These are phyloP conservation scores for Drosophila chauvacae DNA, from an alignment of 1,140 invertebrate species.

Conservation along the genomic window DNA sequence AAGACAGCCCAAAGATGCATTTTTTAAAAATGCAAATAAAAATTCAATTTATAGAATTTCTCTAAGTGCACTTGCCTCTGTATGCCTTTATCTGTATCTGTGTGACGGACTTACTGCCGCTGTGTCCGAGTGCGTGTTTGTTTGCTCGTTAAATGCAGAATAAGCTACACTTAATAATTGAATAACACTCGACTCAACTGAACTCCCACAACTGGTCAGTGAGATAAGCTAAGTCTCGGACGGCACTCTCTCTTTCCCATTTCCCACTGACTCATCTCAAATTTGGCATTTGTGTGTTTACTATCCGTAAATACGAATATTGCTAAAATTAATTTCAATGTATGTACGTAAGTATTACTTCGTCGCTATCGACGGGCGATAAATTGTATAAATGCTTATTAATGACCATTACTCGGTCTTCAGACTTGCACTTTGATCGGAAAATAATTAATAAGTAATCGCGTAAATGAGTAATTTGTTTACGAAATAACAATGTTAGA, in stretches of 20 bases:
- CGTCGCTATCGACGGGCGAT: constrained; percentile 26
- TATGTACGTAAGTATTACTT: constrained; percentile 6
- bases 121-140: constrained; percentile 30
- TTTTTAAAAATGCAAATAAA: no score
- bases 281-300: constrained; percentile 52
- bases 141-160: constrained; percentile 70
- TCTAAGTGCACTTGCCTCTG: neutral
- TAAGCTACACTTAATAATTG: constrained; percentile 71
- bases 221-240: constrained; percentile 46
- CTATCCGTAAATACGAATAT: constrained; percentile 44
- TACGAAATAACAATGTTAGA: constrained; percentile 16
- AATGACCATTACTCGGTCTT: constrained; percentile 33
- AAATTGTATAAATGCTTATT: constrained; percentile 53
- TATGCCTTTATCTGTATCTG: constrained; percentile 7
- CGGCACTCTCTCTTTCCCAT: constrained; percentile 3
- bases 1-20: no score
- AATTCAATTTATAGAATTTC: neutral
- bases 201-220: constrained; percentile 49
- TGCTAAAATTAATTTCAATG: constrained; percentile 64
- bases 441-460: constrained; percentile 46
- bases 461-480: constrained; percentile 40
- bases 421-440: constrained; percentile 60
- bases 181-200: constrained; percentile 57
- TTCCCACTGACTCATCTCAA: constrained; percentile 13
- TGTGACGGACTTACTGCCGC: neutral